A percentile compares a stretch with the other conserved stretches of the same genome.
Conservation (phyloP, 1,140 invertebrate species). For the Apis florea region DNA sequence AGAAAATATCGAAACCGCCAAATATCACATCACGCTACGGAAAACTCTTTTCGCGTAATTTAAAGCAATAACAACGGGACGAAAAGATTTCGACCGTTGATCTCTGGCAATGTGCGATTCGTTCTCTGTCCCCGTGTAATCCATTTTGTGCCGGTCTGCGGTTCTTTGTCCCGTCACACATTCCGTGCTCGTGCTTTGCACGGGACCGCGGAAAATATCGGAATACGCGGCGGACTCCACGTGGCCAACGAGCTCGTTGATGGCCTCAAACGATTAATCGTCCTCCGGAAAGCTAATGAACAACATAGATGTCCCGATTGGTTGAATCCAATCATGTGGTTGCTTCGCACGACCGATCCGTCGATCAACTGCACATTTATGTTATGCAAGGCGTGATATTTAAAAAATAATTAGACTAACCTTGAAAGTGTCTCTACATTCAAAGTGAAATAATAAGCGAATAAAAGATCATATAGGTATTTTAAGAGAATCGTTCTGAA, state of each 20-base stretch:
- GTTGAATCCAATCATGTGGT: conserved; percentile 29
- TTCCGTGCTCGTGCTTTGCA: neutral
- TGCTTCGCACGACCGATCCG: conserved; percentile 19
- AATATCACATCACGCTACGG: too few species aligned
- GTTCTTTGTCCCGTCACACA: conserved; percentile 37
- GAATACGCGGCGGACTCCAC: neutral
- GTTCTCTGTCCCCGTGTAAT: conserved; percentile 17
- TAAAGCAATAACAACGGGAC: neutral
- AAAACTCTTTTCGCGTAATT: neutral
- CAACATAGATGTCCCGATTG: conserved; percentile 28
- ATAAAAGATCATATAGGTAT: too few species aligned
- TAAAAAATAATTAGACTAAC: too few species aligned
- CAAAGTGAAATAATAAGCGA: too few species aligned
- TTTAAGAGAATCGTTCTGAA: too few species aligned
- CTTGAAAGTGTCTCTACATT: too few species aligned
- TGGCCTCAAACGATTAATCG: conserved; percentile 49
- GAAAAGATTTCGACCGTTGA: conserved; percentile 8
- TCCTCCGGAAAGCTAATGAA: conserved; percentile 44
- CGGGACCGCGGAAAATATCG: conserved; percentile 37
- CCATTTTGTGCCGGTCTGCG: conserved; percentile 33
- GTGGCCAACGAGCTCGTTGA: conserved; percentile 47
- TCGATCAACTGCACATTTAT: conserved; percentile 22
- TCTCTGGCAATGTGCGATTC: neutral
- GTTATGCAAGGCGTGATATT: neutral
- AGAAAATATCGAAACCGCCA: neutral